Conservation (phyloP, 2,888 invertebrate species). For the Tromatobia lineatoria region DNA sequence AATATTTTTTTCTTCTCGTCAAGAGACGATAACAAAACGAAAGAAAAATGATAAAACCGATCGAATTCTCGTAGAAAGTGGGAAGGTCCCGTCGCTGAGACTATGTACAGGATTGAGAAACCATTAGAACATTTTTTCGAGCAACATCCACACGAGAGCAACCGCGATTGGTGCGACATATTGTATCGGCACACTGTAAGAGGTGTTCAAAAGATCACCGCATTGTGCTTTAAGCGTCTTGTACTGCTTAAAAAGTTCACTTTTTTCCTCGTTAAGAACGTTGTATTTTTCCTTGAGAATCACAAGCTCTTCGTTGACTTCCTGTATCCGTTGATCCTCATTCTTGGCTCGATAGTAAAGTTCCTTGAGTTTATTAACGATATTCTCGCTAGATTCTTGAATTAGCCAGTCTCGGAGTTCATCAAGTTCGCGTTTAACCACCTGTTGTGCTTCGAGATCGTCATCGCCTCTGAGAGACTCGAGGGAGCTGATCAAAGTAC, state of each 20-base stretch:
- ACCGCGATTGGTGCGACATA: constrained; percentile 88
- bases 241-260: constrained; percentile 88
- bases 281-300: constrained; percentile 91
- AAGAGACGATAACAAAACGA: constrained; percentile 1
- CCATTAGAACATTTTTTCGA: constrained; percentile 84
- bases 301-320: constrained; percentile 91
- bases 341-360: constrained; percentile 80
- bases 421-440: constrained; percentile 78
- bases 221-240: constrained; percentile 88
- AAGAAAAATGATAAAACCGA: constrained; percentile 2
- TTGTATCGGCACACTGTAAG: constrained; percentile 88
- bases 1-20: constrained; percentile 45
- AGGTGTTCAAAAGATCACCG: constrained; percentile 87
- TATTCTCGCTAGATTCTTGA: constrained; percentile 77
- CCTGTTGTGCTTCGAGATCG: constrained; percentile 74
- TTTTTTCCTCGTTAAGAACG: constrained; percentile 88
- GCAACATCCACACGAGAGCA: constrained; percentile 88
- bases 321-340: constrained; percentile 87
- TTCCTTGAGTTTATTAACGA: constrained; percentile 77
- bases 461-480: constrained; percentile 77
- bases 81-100: constrained; percentile 1
- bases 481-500: constrained; percentile 76
- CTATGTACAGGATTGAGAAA: constrained; percentile 62
- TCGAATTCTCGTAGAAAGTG: constrained; percentile 22
- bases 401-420: constrained; percentile 79